phyloP scores from a whole-genome alignment of 2,113 vertebrate genomes.

The Ramphastos sulfuratus region DNA sequence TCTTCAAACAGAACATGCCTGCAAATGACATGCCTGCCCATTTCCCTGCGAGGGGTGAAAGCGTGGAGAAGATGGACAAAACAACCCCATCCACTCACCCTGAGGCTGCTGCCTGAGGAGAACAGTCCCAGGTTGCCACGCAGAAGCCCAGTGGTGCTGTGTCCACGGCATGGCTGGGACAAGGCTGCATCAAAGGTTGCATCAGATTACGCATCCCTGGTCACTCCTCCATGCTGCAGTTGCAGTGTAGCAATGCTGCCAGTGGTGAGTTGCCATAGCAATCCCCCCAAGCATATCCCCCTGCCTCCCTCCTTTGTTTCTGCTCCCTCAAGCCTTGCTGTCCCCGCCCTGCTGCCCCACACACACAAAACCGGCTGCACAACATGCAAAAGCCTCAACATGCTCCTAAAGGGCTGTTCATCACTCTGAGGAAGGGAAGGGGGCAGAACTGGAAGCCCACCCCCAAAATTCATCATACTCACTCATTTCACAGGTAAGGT shows the following conservation, averaged over 20 bases:
- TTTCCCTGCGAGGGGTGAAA: accelerated
- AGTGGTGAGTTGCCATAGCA: conserved; percentile 55
- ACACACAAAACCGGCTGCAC: neutral
- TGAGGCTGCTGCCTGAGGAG: neutral
- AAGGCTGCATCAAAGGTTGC: accelerated
- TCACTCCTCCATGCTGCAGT: neutral
- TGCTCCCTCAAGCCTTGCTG: neutral
- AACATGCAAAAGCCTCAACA: neutral
- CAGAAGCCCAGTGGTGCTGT: accelerated
- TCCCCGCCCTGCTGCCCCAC: accelerated
- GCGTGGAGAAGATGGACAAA: neutral
- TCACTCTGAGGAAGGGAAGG: neutral
- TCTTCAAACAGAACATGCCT: neutral
- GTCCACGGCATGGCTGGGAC: accelerated
- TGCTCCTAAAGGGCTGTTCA: neutral
- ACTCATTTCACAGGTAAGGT: accelerated
- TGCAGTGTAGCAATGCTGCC: neutral
- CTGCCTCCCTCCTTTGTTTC: conserved; percentile 34
- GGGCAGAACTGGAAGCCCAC: neutral
- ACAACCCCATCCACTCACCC: neutral
- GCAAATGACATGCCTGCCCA: neutral
- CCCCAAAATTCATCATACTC: neutral
- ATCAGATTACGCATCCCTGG: neutral
- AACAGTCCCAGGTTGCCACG: accelerated
- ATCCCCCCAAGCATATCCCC: conserved; percentile 30